phyloP scores from a whole-genome alignment of 2,113 vertebrate genomes.

The Malurus melanocephalus region DNA sequence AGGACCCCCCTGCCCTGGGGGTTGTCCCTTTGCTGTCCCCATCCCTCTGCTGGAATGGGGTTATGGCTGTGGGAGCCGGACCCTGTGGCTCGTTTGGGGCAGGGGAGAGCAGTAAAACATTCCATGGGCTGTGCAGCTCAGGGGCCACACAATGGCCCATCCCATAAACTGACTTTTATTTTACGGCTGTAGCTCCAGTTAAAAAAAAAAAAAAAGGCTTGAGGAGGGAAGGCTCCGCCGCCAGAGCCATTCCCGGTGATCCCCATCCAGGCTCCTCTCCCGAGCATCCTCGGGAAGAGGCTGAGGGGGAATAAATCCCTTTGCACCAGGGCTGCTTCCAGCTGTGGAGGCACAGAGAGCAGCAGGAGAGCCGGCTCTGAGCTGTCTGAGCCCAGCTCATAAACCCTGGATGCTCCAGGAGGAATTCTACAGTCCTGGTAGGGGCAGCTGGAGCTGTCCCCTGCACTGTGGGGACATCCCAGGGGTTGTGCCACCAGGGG shows the following conservation, averaged over 20 bases:
- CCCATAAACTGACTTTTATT: conserved; percentile 54
- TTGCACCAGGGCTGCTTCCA: background rate
- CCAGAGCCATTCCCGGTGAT: background rate
- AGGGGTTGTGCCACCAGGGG: background rate
- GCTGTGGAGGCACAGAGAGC: background rate
- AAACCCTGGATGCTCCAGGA: background rate
- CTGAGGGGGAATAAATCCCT: background rate
- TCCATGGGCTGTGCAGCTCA: background rate
- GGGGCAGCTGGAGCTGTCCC: background rate
- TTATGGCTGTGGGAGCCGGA: background rate
- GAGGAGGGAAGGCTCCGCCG: background rate
- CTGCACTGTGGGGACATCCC: accelerated
- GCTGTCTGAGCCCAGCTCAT: background rate
- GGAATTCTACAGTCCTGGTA: background rate
- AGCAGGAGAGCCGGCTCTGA: background rate
- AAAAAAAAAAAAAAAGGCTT: background rate
- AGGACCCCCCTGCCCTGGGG: background rate
- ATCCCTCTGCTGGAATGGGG: background rate
- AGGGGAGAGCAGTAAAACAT: conserved; percentile 41
- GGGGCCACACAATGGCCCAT: conserved; percentile 6
- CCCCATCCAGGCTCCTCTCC: background rate
- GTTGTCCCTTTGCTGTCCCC: background rate
- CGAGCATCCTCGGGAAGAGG: background rate
- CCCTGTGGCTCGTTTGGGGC: background rate
- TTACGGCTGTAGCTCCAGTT: conserved; percentile 21